Evolutionary conservation across 2,797 vertebrate genomes (phyloP).

Genomic region (Macropodus opercularis): DNA sequence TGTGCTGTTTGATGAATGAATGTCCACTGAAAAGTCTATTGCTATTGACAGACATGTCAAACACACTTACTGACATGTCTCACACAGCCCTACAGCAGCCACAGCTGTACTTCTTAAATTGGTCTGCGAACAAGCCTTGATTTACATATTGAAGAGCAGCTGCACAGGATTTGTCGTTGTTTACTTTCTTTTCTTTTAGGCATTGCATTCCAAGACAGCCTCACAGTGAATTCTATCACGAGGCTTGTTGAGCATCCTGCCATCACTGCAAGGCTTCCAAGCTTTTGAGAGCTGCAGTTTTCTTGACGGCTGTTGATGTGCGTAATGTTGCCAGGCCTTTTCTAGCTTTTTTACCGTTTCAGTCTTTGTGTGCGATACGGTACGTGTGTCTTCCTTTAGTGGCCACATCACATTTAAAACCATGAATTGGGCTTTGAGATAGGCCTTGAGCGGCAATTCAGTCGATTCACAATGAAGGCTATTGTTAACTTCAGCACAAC

Average conservation of each 20-base stretch:
- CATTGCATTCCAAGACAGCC: conserved; percentile 54
- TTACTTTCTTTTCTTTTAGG: conserved; percentile 61
- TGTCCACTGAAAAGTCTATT: conserved; percentile 57
- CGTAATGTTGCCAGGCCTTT: conserved; percentile 54
- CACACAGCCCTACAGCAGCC: conserved; percentile 39
- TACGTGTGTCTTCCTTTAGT: conserved; percentile 54
- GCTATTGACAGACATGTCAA: conserved; percentile 49
- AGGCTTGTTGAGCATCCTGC: conserved; percentile 59
- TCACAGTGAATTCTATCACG: conserved; percentile 55
- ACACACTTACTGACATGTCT: conserved; percentile 32
- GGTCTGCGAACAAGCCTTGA: conserved; percentile 55
- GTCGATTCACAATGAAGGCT: conserved; percentile 39
- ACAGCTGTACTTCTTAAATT: conserved; percentile 65
- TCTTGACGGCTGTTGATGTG: conserved; percentile 49
- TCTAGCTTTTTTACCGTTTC: conserved; percentile 45
- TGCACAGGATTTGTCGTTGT: conserved; percentile 65
- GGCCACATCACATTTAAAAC: conserved; percentile 48
- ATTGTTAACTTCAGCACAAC: conserved; percentile 31
- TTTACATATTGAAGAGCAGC: conserved; percentile 75
- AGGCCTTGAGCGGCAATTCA: conserved; percentile 36
- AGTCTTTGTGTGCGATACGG: conserved; percentile 42
- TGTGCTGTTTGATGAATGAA: conserved; percentile 42
- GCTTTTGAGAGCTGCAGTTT: conserved; percentile 49
- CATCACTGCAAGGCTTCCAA: conserved; percentile 58
- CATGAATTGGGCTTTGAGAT: conserved; percentile 42